Evolutionary conservation across 92 coral and sea anemone genomes (phyloP).

Genomic region (Galaxea fascicularis): DNA sequence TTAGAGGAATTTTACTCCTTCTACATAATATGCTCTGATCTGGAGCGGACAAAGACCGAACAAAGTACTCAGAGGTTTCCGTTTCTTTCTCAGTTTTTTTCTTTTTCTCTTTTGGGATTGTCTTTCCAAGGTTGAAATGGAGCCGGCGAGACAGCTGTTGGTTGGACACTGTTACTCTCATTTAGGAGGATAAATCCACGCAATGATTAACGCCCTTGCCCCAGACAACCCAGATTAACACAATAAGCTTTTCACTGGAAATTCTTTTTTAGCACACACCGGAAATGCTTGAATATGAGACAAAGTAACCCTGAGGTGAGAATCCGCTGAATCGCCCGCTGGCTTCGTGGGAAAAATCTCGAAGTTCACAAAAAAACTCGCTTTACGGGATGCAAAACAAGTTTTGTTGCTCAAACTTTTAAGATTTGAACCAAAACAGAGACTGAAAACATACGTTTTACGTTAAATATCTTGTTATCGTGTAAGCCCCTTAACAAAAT

Average conservation of each 20-base stretch:
- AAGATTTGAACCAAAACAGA: not conserved
- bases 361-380: not conserved
- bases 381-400: not conserved
- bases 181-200: not conserved
- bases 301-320: not conserved
- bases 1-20: too few relatives aligned
- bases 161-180: not conserved
- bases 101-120: not conserved
- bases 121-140: not conserved
- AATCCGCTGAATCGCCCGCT: not conserved
- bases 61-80: too few relatives aligned
- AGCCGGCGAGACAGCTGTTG: not conserved
- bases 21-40: too few relatives aligned
- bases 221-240: constrained; percentile 1
- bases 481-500: not conserved
- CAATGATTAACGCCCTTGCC: constrained; percentile 3
- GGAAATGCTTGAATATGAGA: constrained; percentile 14
- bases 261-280: constrained; percentile 3
- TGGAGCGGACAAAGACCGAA: too few relatives aligned
- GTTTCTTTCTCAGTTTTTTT: too few relatives aligned
- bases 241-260: not conserved
- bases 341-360: not conserved
- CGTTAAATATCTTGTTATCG: not conserved
- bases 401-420: not conserved
- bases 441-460: not conserved